Conservation (phyloP, 2,888 invertebrate species). For the Dolomedes plantarius region DNA sequence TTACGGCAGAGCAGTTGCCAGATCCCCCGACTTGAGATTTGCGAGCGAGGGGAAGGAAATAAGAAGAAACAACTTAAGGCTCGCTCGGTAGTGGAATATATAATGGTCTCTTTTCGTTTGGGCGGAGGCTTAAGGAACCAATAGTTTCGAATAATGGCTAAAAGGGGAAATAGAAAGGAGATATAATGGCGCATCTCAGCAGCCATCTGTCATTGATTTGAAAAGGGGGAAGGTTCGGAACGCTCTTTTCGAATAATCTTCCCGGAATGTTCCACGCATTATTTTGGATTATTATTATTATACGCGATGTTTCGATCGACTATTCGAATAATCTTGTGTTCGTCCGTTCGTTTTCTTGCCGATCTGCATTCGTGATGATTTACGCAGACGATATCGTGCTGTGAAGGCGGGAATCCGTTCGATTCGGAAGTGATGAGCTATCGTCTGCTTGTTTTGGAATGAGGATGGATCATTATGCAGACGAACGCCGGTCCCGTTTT, state of each 20-base stretch:
- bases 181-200: conserved; percentile 64
- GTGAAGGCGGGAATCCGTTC: conserved; percentile 14
- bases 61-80: conserved; percentile 70
- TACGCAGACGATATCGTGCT: conserved; percentile 44
- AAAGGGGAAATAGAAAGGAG: conserved; percentile 69
- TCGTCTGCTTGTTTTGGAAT: conserved; percentile 9
- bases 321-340: conserved; percentile 36
- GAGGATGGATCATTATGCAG: background rate
- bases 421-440: conserved; percentile 20
- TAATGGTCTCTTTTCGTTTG: conserved; percentile 61
- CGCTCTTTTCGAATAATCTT: conserved; percentile 61
- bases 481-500: background rate
- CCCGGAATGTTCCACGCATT: conserved; percentile 65
- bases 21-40: conserved; percentile 66
- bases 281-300: conserved; percentile 70
- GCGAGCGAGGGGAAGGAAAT: conserved; percentile 40
- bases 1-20: conserved; percentile 70
- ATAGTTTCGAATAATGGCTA: conserved; percentile 71
- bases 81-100: conserved; percentile 64
- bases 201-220: conserved; percentile 70
- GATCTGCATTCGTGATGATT: conserved; percentile 54
- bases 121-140: conserved; percentile 68
- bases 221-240: conserved; percentile 44
- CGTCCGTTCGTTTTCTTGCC: conserved; percentile 44
- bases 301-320: conserved; percentile 51